Conservation (phyloP, 2,113 vertebrate species). For the Percina caprodes region DNA sequence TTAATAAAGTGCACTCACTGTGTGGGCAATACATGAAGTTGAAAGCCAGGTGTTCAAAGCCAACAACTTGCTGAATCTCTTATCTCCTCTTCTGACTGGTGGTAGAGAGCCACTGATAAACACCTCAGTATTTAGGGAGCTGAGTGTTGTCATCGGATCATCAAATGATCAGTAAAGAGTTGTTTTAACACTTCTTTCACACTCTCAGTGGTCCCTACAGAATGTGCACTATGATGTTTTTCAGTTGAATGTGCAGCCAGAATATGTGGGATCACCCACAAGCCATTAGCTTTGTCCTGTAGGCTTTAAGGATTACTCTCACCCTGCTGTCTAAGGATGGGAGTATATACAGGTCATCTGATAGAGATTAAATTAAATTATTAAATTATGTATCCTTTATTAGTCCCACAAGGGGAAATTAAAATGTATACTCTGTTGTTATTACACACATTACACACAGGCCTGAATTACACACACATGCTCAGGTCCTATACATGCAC, state of each 20-base stretch:
- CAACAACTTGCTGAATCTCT: neutral
- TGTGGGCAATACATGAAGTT: neutral
- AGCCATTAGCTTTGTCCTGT: neutral
- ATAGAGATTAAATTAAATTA: neutral
- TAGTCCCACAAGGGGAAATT: too few relatives aligned
- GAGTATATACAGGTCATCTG: conserved; percentile 17
- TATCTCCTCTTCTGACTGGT: neutral
- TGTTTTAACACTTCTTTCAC: neutral
- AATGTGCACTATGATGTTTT: neutral
- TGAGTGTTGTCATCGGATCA: neutral
- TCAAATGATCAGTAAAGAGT: neutral
- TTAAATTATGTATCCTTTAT: too few relatives aligned
- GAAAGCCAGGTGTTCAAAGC: neutral
- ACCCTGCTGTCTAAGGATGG: neutral
- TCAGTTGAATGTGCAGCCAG: neutral
- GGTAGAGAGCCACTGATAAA: conserved; percentile 19
- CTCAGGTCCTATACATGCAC: too few relatives aligned
- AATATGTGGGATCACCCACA: neutral
- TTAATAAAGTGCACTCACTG: neutral
- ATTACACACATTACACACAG: too few relatives aligned
- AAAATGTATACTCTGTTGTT: too few relatives aligned
- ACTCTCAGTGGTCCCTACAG: too few relatives aligned
- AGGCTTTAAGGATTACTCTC: neutral
- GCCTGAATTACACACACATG: too few relatives aligned
- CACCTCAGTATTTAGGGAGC: neutral